Evolutionary conservation across 2,797 vertebrate genomes (phyloP).

Genomic region (Kryptopterus vitreolus): DNA sequence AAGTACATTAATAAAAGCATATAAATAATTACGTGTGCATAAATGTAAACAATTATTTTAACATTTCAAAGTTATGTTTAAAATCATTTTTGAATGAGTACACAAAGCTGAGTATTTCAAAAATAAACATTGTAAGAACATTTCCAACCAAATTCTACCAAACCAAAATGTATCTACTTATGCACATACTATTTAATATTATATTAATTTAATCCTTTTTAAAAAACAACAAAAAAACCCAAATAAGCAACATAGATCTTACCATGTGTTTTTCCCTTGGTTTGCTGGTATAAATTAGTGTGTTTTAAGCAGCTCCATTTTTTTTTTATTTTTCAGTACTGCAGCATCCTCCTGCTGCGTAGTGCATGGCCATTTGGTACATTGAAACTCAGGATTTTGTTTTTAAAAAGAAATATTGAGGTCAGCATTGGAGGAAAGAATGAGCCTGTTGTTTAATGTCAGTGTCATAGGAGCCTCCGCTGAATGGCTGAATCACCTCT

Average conservation of each 20-base stretch:
- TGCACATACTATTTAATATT: neutral
- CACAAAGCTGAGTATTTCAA: neutral
- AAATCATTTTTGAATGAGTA: neutral
- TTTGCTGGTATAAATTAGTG: constrained; percentile 38
- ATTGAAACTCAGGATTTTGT: constrained; percentile 81
- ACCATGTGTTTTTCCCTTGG: constrained; percentile 71
- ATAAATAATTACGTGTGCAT: neutral
- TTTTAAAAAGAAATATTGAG: constrained; percentile 83
- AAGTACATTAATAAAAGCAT: neutral
- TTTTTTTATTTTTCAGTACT: constrained; percentile 60
- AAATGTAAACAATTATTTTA: neutral
- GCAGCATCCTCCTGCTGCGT: constrained; percentile 52
- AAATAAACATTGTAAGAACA: neutral
- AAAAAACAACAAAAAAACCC: too few relatives aligned
- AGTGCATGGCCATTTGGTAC: constrained; percentile 67
- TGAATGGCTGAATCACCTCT: constrained; percentile 73
- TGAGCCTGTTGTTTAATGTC: constrained; percentile 79
- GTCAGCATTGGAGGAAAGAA: constrained; percentile 80
- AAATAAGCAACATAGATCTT: constrained; percentile 48
- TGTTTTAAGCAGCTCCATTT: constrained; percentile 27
- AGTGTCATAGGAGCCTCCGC: constrained; percentile 70
- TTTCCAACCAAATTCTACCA: neutral
- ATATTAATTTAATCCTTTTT: neutral
- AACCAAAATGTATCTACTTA: neutral
- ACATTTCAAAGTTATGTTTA: neutral